phyloP scores from a whole-genome alignment of 2,797 vertebrate genomes.

The Oryzias sinensis region DNA sequence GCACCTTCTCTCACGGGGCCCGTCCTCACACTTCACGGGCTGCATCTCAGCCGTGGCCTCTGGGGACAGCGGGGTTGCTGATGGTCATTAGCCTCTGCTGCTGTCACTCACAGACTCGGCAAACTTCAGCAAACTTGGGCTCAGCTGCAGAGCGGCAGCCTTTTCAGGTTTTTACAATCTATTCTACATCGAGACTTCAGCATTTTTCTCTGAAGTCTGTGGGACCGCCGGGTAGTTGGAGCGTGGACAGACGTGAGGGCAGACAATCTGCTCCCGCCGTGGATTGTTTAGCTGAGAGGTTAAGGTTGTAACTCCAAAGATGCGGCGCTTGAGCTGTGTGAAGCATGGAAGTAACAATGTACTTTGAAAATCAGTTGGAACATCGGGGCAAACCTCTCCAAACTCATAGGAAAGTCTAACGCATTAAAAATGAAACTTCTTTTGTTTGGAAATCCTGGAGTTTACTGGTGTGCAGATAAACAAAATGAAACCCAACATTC shows the following conservation, averaged over 20 bases:
- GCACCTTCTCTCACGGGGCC: conserved; percentile 15
- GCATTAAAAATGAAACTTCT: conserved; percentile 3
- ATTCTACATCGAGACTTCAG: conserved; percentile 27
- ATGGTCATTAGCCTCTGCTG: conserved; percentile 22
- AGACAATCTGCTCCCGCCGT: conserved; percentile 33
- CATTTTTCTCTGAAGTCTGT: conserved; percentile 33
- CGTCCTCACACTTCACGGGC: conserved; percentile 13
- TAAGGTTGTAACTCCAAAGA: conserved; percentile 48
- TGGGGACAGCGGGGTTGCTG: not conserved
- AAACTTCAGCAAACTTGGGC: conserved; percentile 1
- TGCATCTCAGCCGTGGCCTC: conserved; percentile 24
- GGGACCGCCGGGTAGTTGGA: conserved; percentile 16
- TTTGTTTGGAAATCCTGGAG: not conserved
- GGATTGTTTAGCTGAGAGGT: conserved; percentile 56
- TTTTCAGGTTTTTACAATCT: too few species aligned
- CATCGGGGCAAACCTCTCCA: conserved; percentile 9
- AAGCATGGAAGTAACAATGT: conserved; percentile 27
- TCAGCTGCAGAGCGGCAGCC: not conserved
- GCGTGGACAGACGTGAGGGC: conserved; percentile 12
- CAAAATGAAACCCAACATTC: too few species aligned
- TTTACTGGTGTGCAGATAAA: conserved; percentile 10
- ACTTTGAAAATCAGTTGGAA: conserved; percentile 38
- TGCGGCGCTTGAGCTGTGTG: conserved; percentile 4
- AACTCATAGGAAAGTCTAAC: conserved; percentile 3
- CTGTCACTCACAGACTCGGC: conserved; percentile 4